phyloP scores from a whole-genome alignment of 2,113 vertebrate species.

The Typhlomys cinereus region DNA sequence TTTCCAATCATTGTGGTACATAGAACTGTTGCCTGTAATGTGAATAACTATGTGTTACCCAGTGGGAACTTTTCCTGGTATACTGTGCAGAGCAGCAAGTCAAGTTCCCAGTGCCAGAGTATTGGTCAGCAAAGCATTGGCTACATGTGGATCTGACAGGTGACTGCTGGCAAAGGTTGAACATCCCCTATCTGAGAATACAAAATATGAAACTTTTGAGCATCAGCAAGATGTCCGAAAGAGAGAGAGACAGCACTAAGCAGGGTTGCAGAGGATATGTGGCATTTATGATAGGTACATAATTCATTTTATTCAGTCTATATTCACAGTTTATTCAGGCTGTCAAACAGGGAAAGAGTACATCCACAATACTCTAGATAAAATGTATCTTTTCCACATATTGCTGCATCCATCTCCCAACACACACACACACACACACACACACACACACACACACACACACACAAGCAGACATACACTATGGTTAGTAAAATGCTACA shows the following conservation, averaged over 20 bases:
- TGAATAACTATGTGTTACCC: background rate
- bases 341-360: background rate
- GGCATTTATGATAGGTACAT: background rate
- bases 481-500: background rate
- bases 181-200: background rate
- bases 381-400: background rate
- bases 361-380: background rate
- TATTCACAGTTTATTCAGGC: background rate
- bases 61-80: background rate
- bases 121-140: background rate
- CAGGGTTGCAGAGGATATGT: background rate
- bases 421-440: too few species aligned
- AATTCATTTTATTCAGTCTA: background rate
- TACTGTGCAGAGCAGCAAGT: background rate
- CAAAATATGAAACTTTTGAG: background rate
- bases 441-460: too few species aligned
- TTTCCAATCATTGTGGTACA: background rate
- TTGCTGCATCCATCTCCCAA: background rate
- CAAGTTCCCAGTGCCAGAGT: rapidly evolving
- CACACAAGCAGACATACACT: too few species aligned
- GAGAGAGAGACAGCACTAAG: too few species aligned
- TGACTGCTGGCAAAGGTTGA: too few species aligned
- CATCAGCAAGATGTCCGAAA: background rate
- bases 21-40: background rate
- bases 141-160: too few species aligned